These are phyloP conservation scores for Hippoglossus stenolepis DNA, from an alignment of 2,113 vertebrate species.

Conservation along the genomic window DNA sequence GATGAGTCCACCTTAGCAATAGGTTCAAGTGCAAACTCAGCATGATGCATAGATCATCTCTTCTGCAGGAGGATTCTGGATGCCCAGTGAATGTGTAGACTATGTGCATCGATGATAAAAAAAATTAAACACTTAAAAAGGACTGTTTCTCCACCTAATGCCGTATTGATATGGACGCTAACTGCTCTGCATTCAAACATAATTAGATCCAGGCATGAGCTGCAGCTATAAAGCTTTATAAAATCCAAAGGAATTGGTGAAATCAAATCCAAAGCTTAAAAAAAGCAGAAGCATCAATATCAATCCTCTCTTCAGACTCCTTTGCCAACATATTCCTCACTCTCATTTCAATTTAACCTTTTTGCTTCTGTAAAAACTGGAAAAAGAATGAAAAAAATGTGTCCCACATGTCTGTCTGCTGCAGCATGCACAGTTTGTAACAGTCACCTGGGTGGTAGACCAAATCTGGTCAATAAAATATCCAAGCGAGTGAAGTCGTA, in stretches of 20 bases:
- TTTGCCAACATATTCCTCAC: slow-evolving; percentile 2
- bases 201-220: too few relatives aligned
- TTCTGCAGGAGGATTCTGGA: not conserved
- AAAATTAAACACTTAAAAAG: too few relatives aligned
- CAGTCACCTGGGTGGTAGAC: slow-evolving; percentile 7
- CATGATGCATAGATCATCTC: not conserved
- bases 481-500: slow-evolving; percentile 15
- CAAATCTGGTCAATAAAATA: not conserved
- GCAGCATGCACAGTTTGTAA: slow-evolving; percentile 2
- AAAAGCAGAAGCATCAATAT: not conserved
- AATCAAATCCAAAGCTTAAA: not conserved
- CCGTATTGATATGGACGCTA: too few relatives aligned
- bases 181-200: too few relatives aligned
- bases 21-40: not conserved
- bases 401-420: not conserved
- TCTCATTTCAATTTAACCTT: not conserved
- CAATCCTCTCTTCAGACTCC: not conserved
- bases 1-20: not conserved
- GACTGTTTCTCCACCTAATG: too few relatives aligned
- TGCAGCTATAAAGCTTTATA: too few relatives aligned
- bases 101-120: not conserved
- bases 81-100: not conserved
- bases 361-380: not conserved
- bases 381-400: not conserved
- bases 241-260: not conserved